A percentile compares a stretch with the other conserved stretches of the same genome.
phyloP scores from a whole-genome alignment of 2,113 vertebrate genomes.

The Scomber japonicus region DNA sequence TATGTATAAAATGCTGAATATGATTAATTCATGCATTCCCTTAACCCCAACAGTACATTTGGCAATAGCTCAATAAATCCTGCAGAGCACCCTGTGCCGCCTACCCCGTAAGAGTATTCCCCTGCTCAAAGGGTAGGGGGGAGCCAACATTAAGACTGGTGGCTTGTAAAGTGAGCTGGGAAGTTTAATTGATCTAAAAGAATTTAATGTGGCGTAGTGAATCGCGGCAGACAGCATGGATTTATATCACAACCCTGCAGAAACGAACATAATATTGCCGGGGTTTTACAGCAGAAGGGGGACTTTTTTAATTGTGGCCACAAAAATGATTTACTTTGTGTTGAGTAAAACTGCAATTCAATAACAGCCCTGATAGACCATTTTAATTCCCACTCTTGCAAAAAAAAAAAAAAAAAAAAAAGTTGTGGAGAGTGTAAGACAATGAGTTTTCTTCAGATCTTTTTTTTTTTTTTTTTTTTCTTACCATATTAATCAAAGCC shows the following conservation, averaged over 20 bases:
- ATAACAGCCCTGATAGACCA: conserved; percentile 59
- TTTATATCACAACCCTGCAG: conserved; percentile 82
- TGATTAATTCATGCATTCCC: conserved; percentile 68
- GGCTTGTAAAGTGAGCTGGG: conserved; percentile 87
- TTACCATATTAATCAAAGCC: conserved; percentile 52
- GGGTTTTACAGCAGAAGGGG: conserved; percentile 81
- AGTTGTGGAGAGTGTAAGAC: conserved; percentile 32
- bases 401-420: conserved; percentile 48
- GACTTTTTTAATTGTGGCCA: conserved; percentile 81
- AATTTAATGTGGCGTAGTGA: conserved; percentile 89
- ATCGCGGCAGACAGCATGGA: conserved; percentile 85
- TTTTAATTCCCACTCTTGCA: conserved; percentile 63
- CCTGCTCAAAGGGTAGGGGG: conserved; percentile 60
- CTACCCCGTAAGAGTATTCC: conserved; percentile 70
- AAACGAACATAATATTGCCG: conserved; percentile 86
- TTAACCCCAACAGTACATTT: conserved; percentile 66
- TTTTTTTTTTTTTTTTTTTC: background rate
- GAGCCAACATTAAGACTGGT: conserved; percentile 78
- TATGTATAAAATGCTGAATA: conserved; percentile 65
- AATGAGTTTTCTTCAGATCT: conserved; percentile 8
- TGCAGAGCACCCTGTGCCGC: conserved; percentile 54
- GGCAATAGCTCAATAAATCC: conserved; percentile 75
- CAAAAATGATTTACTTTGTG: conserved; percentile 88
- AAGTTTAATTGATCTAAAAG: conserved; percentile 89
- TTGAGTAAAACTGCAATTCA: conserved; percentile 80